Percentiles rank a stretch among this genome's conserved stretches.
Evolutionary conservation across 2,888 invertebrate species (phyloP).

Genomic region (Tipula unca): DNA sequence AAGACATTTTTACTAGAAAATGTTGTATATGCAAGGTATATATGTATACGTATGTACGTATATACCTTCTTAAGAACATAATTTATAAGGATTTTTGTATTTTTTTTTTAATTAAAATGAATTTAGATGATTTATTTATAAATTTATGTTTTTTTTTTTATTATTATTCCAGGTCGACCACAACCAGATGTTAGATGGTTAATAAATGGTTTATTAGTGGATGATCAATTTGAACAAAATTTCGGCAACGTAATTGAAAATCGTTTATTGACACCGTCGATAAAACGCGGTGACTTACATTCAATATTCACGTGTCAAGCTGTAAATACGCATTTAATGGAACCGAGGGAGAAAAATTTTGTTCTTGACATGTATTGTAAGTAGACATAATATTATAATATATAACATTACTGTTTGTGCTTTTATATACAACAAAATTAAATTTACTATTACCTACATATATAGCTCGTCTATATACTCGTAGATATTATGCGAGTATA

Average conservation of each 20-base stretch:
- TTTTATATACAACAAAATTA: neutral
- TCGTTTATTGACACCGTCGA: slow-evolving; percentile 34
- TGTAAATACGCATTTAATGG: slow-evolving; percentile 45
- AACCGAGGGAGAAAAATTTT: slow-evolving; percentile 40
- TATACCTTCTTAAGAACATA: neutral
- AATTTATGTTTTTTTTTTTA: no score
- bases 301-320: slow-evolving; percentile 48
- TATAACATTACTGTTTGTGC: slow-evolving; percentile 25
- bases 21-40: neutral
- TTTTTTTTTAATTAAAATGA: neutral
- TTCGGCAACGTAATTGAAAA: slow-evolving; percentile 45
- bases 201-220: slow-evolving; percentile 38
- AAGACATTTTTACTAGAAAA: neutral
- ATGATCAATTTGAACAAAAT: slow-evolving; percentile 41
- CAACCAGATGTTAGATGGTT: slow-evolving; percentile 44
- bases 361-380: slow-evolving; percentile 43
- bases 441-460: neutral
- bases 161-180: slow-evolving; percentile 45
- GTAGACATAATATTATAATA: no score
- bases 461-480: no score
- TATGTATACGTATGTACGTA: neutral
- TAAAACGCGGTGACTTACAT: slow-evolving; percentile 44
- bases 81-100: neutral
- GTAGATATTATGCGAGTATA: neutral
- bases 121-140: neutral